A percentile compares a stretch with the other conserved stretches of the same genome.
Evolutionary conservation across 1,140 invertebrate species (phyloP).

Genomic region (Lordiphosa clarofinis): DNA sequence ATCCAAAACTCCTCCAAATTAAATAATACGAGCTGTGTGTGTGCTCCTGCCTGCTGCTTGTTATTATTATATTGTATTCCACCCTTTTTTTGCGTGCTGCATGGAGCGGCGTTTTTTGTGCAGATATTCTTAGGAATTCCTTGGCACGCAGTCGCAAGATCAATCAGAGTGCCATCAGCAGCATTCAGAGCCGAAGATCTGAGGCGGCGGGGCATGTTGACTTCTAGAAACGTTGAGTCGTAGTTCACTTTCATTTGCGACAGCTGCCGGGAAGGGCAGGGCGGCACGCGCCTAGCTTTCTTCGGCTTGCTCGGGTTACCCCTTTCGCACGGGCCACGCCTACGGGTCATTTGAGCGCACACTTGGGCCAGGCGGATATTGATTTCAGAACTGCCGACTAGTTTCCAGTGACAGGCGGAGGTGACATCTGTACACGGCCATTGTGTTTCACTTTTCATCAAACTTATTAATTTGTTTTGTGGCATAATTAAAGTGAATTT

Average conservation of each 20-base stretch:
- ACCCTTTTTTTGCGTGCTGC: conserved; percentile 69
- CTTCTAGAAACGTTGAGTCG: conserved; percentile 18
- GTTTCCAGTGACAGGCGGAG: background rate
- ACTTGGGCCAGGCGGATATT: conserved; percentile 68
- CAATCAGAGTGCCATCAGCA: conserved; percentile 58
- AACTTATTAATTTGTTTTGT: conserved; percentile 71
- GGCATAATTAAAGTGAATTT: conserved; percentile 71
- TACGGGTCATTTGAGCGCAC: conserved; percentile 60
- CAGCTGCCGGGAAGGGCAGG: conserved; percentile 23
- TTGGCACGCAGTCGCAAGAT: conserved; percentile 62
- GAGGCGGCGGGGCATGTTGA: conserved; percentile 13
- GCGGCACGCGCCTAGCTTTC: conserved; percentile 59
- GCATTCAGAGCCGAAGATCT: conserved; percentile 26
- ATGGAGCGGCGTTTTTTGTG: conserved; percentile 49
- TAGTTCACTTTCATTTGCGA: conserved; percentile 53
- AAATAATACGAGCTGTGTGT: conserved; percentile 59
- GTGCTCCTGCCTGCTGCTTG: conserved; percentile 41
- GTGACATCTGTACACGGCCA: conserved; percentile 57
- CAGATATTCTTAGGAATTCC: conserved; percentile 68
- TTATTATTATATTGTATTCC: conserved; percentile 77
- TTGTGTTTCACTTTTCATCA: conserved; percentile 75
- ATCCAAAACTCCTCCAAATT: conserved; percentile 64
- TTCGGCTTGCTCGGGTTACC: conserved; percentile 59
- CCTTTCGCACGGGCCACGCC: conserved; percentile 40
- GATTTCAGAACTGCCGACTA: conserved; percentile 33